Base-by-base conservation (phyloP, 2,888 invertebrate genomes). In the Oasisia sp. region DNA sequence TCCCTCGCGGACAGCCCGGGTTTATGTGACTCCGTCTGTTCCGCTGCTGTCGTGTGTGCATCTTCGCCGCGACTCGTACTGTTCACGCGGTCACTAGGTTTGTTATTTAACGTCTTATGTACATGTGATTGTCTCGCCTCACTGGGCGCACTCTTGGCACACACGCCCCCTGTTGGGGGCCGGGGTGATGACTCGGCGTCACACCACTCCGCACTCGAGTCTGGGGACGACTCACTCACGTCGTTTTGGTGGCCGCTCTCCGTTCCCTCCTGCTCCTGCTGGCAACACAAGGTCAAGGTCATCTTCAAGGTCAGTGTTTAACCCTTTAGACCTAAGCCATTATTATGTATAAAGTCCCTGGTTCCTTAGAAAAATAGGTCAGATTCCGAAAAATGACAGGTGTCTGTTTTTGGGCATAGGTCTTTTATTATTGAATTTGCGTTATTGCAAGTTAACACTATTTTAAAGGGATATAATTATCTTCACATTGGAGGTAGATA, bases 231-330 rank as follows among this genome's bases (percentile, higher is more conserved):
- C 32, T 58, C 89, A 58, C 92, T 32, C 7, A 50, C 91, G 9
- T 89, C 89, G 32, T 45, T 89, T 5, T 89, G n/a, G 7, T 44
- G n/a, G n/a, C 44, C 89, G 5, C n/a, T 19, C 89, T 38, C 44
- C 19, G 12, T 38, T 12, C 58, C 92, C 32, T 92, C 92, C 74
- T n/a, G 56, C 32, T 92, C 92, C 92, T 92, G 44, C 89, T 89
- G 32, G 9, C 44, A 44, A 90, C 0, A 8, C 11, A 14, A 50
- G 14, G 50, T 1, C 5, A 5, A 14, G 50, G 14, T 50, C 0
- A 14, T 50, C 12, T 50, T 14, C 50, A 50, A 0, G 50, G 50
- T 50, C 9, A 50, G 38, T 38, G 38, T 38, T 38, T 38, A 38
- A 38, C 38, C 38, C 38, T 38, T 38, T 38, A 38, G 2, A 38